These are phyloP conservation scores for Protula sp. DNA, from an alignment of 2,888 invertebrate genomes.

Conservation along the genomic window DNA sequence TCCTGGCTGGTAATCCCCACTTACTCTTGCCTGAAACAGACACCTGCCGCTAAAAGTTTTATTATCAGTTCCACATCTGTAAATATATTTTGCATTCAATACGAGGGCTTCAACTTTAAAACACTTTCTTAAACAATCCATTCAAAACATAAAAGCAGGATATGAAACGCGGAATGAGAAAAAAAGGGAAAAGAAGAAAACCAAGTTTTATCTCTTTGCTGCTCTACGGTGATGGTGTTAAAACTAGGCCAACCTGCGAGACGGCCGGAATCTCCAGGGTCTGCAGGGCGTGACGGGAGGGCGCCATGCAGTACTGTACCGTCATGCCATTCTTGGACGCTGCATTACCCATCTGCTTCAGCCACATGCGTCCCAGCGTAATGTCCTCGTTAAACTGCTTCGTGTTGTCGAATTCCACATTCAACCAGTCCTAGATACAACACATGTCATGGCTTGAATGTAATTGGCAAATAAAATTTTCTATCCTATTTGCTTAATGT, in stretches of 20 bases:
- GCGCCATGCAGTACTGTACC: conserved; percentile 35
- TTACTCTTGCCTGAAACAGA: conserved; percentile 35
- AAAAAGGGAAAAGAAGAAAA: no score
- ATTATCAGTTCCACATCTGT: no score
- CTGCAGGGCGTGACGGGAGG: conserved; percentile 26
- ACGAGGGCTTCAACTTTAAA: no score
- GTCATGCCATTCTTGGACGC: conserved; percentile 25
- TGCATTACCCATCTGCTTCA: conserved; percentile 31
- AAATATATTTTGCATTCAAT: no score
- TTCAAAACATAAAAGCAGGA: no score
- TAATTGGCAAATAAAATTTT: no score
- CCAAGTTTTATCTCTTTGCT: no score
- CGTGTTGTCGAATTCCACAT: conserved; percentile 26
- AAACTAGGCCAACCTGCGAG: conserved; percentile 30
- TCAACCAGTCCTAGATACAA: conserved; percentile 30
- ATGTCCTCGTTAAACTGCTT: conserved; percentile 20
- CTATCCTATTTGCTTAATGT: no score
- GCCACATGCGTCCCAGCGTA: conserved; percentile 26
- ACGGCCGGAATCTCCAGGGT: conserved; percentile 27
- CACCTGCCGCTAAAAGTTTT: neutral
- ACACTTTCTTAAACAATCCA: no score
- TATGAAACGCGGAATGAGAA: no score
- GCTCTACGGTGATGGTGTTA: no score
- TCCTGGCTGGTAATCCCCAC: conserved; percentile 32
- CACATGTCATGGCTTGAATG: no score